Base-by-base conservation (phyloP, 2,113 vertebrate genomes). In the Sphyrna mokarran region DNA sequence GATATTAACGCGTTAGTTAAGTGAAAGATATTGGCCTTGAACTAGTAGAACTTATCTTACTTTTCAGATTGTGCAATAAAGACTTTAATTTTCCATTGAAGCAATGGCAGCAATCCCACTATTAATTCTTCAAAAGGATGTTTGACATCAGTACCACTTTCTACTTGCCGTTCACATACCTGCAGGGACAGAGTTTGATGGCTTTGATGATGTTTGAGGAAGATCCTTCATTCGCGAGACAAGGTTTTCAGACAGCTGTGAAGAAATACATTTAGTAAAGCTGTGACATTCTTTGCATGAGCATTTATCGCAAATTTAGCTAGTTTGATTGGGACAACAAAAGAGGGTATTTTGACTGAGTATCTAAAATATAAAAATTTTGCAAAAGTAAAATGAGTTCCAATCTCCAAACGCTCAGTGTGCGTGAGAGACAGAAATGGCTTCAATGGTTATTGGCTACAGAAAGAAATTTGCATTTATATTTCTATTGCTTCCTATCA, bases 201-300 rank as follows among this genome's bases (percentile, higher is more conserved):
- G 23, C 68, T 95, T 95, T 54, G 69, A 70, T 43, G 8, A 29
- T 54, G 94, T 29, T 48, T 95, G 40, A 23, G 94, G 69, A 43
- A 76, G 22, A 72, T 97, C 96, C 80, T 97, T 98, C 98, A 98
- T 98, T 95, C 97, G 96, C 63, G 97, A 98, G 61, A 98, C 97
- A 20, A 98, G 97, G 68, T 97, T 97, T 96, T 98, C 98, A 96
- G 98, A 97, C 78, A 98, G 97, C 98, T 98, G 95, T 18, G 96
- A 95, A 54, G 61, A 96, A 0, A 89, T 0, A 0, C 0, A 6
- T 61, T 13, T 76, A 29, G 26, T 95, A 72, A 95, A 26, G 61
- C 33, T 22, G 16, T 72, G 40, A 72, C 48, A 48, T 95, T 54
- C 63, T 13, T 43, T 95, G 23, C 26, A 33, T 54, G 48, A 72